phyloP scores from a whole-genome alignment of 2,113 vertebrate genomes.

The Mugil cephalus region DNA sequence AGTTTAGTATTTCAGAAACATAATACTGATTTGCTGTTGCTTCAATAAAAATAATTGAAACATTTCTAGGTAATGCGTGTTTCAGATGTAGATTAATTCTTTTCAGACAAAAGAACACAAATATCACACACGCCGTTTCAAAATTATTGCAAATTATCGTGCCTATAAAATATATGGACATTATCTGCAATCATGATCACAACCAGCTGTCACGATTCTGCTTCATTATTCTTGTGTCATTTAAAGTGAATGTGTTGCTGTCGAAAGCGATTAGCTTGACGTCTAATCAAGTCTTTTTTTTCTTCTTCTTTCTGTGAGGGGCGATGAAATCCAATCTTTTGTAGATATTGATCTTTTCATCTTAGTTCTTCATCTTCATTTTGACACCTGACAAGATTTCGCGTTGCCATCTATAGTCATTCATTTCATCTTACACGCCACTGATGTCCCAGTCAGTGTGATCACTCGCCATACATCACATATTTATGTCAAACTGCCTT shows the following conservation, averaged over 20 bases:
- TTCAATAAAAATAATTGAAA: too few relatives aligned
- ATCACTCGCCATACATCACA: neutral
- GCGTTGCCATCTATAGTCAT: too few relatives aligned
- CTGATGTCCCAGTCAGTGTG: neutral
- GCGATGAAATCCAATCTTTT: neutral
- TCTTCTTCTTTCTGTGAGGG: neutral
- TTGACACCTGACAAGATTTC: conserved; percentile 2
- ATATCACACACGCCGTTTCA: neutral
- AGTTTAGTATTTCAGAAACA: too few relatives aligned
- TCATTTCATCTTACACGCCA: neutral
- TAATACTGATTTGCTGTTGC: too few relatives aligned
- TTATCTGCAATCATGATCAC: neutral
- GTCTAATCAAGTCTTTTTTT: neutral
- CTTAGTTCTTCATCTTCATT: conserved; percentile 17
- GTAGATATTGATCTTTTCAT: conserved; percentile 10
- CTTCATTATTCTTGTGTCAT: neutral
- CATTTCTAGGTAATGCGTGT: too few relatives aligned
- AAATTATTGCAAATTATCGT: neutral
- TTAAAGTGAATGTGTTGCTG: neutral
- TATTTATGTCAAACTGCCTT: too few relatives aligned
- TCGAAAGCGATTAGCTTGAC: neutral
- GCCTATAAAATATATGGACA: conserved; percentile 1
- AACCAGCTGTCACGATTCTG: neutral
- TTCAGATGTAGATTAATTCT: conserved; percentile 2
- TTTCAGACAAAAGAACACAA: conserved; percentile 2